Conservation (phyloP, 2,888 invertebrate species). For the Mythimna vitellina region DNA sequence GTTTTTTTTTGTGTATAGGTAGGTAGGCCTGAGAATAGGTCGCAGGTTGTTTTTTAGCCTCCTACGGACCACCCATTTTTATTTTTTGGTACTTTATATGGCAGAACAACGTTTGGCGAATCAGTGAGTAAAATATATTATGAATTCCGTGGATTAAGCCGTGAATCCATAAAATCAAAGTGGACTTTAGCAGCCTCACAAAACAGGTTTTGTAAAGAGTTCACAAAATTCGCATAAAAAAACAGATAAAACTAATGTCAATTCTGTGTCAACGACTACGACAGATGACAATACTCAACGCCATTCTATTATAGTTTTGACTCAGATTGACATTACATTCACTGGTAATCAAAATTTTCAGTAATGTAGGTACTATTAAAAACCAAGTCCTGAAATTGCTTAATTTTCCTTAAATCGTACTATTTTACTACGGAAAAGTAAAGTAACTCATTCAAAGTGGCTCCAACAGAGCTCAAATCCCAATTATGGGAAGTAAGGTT, state of each 20-base stretch:
- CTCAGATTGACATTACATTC: constrained; percentile 8
- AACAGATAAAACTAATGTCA: constrained; percentile 18
- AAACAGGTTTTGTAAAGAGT: constrained; percentile 3
- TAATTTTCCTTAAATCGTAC: constrained; percentile 4
- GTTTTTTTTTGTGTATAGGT: no score
- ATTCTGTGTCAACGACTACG: constrained; percentile 13
- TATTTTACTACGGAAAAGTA: constrained; percentile 5
- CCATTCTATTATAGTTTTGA: neutral
- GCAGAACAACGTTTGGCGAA: no score
- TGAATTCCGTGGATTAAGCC: no score
- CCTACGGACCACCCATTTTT: no score
- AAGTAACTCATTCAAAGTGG: constrained; percentile 78
- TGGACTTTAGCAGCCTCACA: neutral
- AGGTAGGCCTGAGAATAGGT: no score
- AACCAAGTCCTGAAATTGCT: constrained; percentile 38
- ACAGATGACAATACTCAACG: constrained; percentile 3
- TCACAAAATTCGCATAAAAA: constrained; percentile 1
- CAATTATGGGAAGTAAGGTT: constrained; percentile 86
- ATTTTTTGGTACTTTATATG: no score
- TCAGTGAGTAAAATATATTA: no score
- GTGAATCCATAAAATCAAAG: neutral
- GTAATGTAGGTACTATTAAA: constrained; percentile 26
- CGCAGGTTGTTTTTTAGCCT: no score
- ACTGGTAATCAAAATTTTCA: constrained; percentile 40
- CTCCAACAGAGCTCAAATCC: constrained; percentile 68